Percentiles rank a stretch among this genome's conserved stretches.
Conservation (phyloP, 2,113 vertebrate species). For the Shinisaurus crocodilurus region DNA sequence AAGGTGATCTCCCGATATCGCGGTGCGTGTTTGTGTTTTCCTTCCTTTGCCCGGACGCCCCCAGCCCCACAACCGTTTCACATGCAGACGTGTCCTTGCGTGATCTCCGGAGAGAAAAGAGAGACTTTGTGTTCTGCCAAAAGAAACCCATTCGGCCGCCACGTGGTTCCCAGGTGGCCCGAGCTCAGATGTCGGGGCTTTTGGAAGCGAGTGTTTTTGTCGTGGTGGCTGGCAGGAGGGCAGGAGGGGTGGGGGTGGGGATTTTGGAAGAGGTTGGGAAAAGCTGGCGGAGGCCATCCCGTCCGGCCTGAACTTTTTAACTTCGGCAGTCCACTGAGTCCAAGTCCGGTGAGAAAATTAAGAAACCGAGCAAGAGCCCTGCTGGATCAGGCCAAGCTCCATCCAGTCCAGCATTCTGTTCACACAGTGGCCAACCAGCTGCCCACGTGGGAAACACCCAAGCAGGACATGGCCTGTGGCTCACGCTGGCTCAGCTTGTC, state of each 20-base stretch:
- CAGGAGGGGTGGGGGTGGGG: neutral
- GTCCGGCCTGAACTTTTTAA: neutral
- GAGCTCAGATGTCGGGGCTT: slow-evolving; percentile 26
- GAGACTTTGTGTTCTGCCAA: slow-evolving; percentile 63
- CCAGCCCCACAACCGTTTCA: neutral
- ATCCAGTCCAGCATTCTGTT: no score
- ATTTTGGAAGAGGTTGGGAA: neutral
- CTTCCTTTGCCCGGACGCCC: neutral
- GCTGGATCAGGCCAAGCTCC: no score
- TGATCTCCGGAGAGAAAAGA: slow-evolving; percentile 66
- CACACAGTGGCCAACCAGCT: no score
- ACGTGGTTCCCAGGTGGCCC: slow-evolving; percentile 42
- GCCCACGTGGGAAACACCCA: no score
- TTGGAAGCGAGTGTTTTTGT: neutral
- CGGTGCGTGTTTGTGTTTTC: neutral
- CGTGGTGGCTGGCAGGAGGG: neutral
- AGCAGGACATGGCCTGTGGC: no score
- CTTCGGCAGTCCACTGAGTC: neutral
- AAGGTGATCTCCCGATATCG: neutral
- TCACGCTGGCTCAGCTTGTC: no score
- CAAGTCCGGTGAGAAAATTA: no score
- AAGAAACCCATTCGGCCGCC: slow-evolving; percentile 65
- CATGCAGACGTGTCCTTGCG: slow-evolving; percentile 41
- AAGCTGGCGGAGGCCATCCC: neutral
- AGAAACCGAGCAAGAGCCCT: no score